Evolutionary conservation across 2,113 vertebrate genomes (phyloP), one percentile per base, ranked within the genome.

Genomic region (Scomber japonicus): DNA sequence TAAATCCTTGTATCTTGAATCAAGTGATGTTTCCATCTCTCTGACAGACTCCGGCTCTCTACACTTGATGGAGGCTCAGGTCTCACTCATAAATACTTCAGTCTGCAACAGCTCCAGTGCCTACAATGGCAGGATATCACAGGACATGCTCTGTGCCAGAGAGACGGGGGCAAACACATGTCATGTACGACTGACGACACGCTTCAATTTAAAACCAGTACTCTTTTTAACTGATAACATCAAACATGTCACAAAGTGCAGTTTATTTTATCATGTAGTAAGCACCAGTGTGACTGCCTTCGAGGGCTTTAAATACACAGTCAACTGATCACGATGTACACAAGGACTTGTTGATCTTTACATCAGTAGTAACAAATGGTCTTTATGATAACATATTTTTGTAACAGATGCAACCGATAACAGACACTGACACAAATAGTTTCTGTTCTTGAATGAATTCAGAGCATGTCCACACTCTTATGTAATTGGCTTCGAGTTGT

Each of bases 131-230:
- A 59, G 54, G 54, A 85, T 92, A 74, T 81, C 88, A 3, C 61
- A 77, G 68, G 88, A 85, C 50, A 91, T 91, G 91, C 24, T 93
- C 1, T 94, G 92, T 30, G 78, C 78, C 53, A 75, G 53, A 40
- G 59, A 44, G 19, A 66, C 13, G 3, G 46, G 83, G 2, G 56
- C 77, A 2, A 24, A 74, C 40, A 21, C 30, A 57, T 92, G 84
- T 69, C 73, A 62, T 27, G 91, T 93, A 78, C 88, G 77, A 57
- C 14, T 46, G 44, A 13, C 14, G 10, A 13, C 15, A 49, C 27
- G 14, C 45, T 19, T 5, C 11, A 11, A 53, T 59, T 59, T 24
- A 59, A 7, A 54, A n/a, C 51, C 51, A 2, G 24, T 9, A 40
- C 35, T 40, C 35, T 40, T 40, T 40, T 40, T 40, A 55, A 21